These are phyloP conservation scores for Megalonaias nervosa DNA, from an alignment of 1,140 invertebrate genomes.

Conservation along the genomic window DNA sequence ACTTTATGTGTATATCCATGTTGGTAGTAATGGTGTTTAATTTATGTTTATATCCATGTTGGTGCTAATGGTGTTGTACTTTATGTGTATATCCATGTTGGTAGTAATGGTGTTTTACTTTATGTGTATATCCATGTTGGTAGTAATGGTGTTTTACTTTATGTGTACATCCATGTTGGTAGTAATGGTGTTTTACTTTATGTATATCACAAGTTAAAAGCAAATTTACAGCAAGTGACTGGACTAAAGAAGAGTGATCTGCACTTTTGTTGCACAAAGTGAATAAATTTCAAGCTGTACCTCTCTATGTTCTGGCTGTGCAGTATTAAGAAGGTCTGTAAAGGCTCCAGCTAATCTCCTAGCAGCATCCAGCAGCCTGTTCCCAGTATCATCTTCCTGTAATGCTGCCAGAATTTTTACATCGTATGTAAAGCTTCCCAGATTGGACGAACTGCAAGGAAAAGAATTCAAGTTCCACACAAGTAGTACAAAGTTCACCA, in stretches of 20 bases:
- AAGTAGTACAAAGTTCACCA: neutral
- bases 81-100: too few species aligned
- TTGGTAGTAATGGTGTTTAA: too few species aligned
- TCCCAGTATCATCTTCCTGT: conserved; percentile 87
- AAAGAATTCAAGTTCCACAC: too few species aligned
- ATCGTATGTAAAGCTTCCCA: conserved; percentile 96
- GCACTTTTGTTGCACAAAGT: neutral
- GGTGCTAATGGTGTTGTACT: too few species aligned
- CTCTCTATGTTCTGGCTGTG: conserved; percentile 93
- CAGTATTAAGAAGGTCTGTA: conserved; percentile 93
- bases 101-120: too few species aligned
- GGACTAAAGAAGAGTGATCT: neutral
- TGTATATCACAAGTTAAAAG: too few species aligned
- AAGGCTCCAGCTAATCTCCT: conserved; percentile 93
- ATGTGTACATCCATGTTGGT: too few species aligned
- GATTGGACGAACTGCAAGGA: conserved; percentile 82
- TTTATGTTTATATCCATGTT: too few species aligned
- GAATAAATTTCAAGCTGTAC: neutral
- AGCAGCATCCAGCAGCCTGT: conserved; percentile 91
- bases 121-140: too few species aligned
- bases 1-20: too few species aligned
- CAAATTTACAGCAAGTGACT: neutral
- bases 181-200: too few species aligned
- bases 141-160: too few species aligned
- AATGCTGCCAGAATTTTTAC: conserved; percentile 96